Base-by-base conservation (phyloP, 2,888 invertebrate genomes). In the Meiosimyza decipiens region DNA sequence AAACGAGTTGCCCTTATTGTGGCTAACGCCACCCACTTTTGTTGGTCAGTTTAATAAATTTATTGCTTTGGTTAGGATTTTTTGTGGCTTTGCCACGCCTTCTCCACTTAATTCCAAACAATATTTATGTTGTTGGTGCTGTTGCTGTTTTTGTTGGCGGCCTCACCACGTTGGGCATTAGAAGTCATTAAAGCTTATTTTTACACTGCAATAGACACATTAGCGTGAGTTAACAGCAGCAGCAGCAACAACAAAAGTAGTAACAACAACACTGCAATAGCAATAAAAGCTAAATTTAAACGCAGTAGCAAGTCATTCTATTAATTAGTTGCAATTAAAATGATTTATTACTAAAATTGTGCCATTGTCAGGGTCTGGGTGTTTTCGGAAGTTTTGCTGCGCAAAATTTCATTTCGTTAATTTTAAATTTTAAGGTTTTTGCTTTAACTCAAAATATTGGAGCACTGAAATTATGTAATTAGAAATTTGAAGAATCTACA, bases 41-140 rank as follows among this genome's bases (percentile, higher is more conserved):
- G 18, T 68, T 62, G 49, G 59, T 68, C 47, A 51, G 68, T 18
- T 22, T 51, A 57, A 69, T 69, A 50, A 69, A 69, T 69, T 69
- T 69, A 59, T 59, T 49, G 18, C 59, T 69, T 59, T 59, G 50
- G 59, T 28, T 69, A 28, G 50, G 40, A 49, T 57, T 50, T n/a
- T 60, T 69, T 59, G 68, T 59, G 60, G 66, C n/a, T 66, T 54
- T 66, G 33, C 49, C 68, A 51, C 68, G 50, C 67, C 49, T 33
- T 15, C 49, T 40, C 40, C 40, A 40, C 40, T 40, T 40, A 40
- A 40, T 40, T 40, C 40, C 40, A 40, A 9, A 9, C 40, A 9
- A 40, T 40, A 40, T 40, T 40, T 40, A 40, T 40, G 55, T 55
- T 16, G 33, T 55, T 55, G 47, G 3, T 55, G 54, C 47, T 47